Evolutionary conservation across 1,140 invertebrate species (phyloP).

Genomic region (Caenorhabditis latens): DNA sequence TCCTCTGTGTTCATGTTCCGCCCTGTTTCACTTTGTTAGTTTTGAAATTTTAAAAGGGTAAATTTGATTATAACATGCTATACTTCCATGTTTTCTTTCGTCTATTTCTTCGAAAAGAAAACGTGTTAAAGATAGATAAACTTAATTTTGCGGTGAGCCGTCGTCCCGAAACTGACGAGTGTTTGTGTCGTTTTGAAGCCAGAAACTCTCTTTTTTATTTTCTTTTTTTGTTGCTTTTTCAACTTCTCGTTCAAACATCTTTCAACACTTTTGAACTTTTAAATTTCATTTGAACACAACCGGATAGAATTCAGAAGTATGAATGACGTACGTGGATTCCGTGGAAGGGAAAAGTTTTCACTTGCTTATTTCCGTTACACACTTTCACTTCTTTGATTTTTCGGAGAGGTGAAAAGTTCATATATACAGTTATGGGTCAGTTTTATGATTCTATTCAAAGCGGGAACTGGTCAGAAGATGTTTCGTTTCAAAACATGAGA

Average conservation of each 20-base stretch:
- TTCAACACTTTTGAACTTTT: neutral
- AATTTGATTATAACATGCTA: neutral
- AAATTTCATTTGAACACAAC: too few species aligned
- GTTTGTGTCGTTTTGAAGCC: slow-evolving; percentile 24
- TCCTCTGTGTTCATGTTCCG: neutral
- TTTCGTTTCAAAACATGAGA: too few species aligned
- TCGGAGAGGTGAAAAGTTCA: neutral
- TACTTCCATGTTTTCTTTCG: neutral
- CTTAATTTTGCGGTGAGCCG: slow-evolving; percentile 18
- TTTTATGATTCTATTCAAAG: neutral
- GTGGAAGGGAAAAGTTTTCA: neutral
- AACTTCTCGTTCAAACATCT: slow-evolving; percentile 5
- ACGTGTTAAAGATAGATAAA: slow-evolving; percentile 23
- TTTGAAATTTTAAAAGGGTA: neutral
- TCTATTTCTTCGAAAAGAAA: neutral
- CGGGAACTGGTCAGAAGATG: too few species aligned
- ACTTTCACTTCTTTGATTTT: slow-evolving; percentile 19
- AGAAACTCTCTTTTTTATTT: neutral
- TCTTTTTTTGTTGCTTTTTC: neutral
- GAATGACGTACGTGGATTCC: neutral
- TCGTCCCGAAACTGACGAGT: neutral
- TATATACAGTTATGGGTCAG: neutral
- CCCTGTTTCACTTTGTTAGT: neutral
- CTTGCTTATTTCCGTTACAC: slow-evolving; percentile 1
- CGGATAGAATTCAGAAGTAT: too few species aligned